Evolutionary conservation across 2,797 vertebrate species (phyloP).

Genomic region (Anguilla pacifica): DNA sequence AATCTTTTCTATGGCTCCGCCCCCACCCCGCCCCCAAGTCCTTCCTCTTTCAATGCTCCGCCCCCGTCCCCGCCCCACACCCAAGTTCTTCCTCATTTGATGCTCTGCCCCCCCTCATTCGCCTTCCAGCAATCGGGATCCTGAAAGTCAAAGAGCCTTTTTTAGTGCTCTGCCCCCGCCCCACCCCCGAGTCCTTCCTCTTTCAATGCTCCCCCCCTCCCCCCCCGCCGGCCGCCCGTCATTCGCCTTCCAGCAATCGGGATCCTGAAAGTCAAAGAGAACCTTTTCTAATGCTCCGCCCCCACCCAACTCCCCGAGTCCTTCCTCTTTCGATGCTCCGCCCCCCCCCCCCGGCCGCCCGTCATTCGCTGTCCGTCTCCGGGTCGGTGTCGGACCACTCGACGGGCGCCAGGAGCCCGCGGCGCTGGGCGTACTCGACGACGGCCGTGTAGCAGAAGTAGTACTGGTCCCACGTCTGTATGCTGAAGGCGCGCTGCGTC

Average conservation of each 20-base stretch:
- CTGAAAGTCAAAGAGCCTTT: neutral
- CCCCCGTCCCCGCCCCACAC: neutral
- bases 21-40: neutral
- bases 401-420: constrained; percentile 74
- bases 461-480: constrained; percentile 87
- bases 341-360: constrained; percentile 30
- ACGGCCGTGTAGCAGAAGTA: constrained; percentile 83
- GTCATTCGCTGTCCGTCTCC: constrained; percentile 81
- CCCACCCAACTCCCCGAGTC: neutral
- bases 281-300: neutral
- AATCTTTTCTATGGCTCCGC: neutral
- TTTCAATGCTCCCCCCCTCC: neutral
- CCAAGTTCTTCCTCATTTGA: neutral
- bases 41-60: neutral
- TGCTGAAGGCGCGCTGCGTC: constrained; percentile 83
- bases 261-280: neutral
- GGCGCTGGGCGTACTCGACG: constrained; percentile 79
- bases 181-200: neutral
- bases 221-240: constrained; percentile 50
- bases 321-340: neutral
- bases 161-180: neutral
- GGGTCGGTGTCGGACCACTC: constrained; percentile 84
- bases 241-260: constrained; percentile 54
- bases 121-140: constrained; percentile 41
- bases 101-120: constrained; percentile 35